Base-by-base conservation (phyloP, 2,797 vertebrate genomes). In the Anniella stebbinsi region DNA sequence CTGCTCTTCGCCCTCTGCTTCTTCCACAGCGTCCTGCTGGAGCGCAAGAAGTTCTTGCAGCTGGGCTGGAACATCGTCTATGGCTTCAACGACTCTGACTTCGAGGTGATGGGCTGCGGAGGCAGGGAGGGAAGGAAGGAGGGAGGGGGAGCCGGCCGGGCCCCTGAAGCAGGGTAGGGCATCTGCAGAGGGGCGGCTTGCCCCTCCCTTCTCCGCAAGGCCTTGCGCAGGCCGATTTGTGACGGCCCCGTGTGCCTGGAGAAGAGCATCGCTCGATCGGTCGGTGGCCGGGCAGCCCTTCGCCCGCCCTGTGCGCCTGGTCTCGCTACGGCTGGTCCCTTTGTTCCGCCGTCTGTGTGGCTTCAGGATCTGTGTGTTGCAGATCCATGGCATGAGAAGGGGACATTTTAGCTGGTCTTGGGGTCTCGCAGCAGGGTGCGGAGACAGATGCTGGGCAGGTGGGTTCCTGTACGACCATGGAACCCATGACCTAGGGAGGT, bases 31-130 rank as follows among this genome's bases (percentile, higher is more conserved):
- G 86, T 99, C 77, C 96, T 99, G 77, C 97, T 98, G 23, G 98
- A 99, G 91, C 98, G 98, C 91, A 98, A 97, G 93, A 98, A 98
- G 94, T 98, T 99, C 92, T 95, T 98, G 4, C 98, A 98, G 95
- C 97, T 98, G 13, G 98, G 98, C 93, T 99, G 98, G 98, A 99
- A 99, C 92, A 98, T 98, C 36, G 28, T 98, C 84, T 99, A 98
- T 10, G 97, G 97, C 92, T 99, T 99, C 97, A 98, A 98, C 0
- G 97, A 98, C 96, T 98, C 98, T 0, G 98, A 99, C 95, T 99
- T 99, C 84, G 98, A 98, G 98, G 98, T 98, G 72, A 38, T 3
- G 57, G 2, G 57, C 7, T 17, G 57, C 3, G 9, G 57, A 17
- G 57, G n/a, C n/a, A n/a, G 9, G 0, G 1, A 23, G 33, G 7